phyloP scores from a whole-genome alignment of 2,113 vertebrate species.

The Aspidoscelis tigris region DNA sequence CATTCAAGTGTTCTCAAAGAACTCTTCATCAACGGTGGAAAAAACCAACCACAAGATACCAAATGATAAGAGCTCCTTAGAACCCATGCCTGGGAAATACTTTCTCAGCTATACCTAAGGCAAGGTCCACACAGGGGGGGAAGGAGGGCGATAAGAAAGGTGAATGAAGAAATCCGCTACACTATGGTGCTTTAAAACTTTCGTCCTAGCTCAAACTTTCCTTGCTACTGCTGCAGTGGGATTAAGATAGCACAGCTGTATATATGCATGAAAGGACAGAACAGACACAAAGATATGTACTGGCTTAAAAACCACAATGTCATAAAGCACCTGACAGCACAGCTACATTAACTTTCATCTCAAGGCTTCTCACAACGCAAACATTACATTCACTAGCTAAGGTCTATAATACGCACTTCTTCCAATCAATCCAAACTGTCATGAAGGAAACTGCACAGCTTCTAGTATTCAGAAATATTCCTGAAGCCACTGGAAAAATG shows the following conservation, averaged over 20 bases:
- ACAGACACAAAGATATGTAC: constrained; percentile 52
- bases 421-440: constrained; percentile 53
- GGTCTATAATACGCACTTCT: constrained; percentile 48
- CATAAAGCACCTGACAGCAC: constrained; percentile 68
- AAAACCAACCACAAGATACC: not conserved
- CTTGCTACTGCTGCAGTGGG: constrained; percentile 45
- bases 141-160: not conserved
- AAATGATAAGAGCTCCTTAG: not conserved
- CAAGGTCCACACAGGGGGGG: too few relatives aligned
- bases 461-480: constrained; percentile 80
- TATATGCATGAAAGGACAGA: constrained; percentile 44
- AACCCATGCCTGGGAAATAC: not conserved
- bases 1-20: not conserved
- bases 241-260: constrained; percentile 61
- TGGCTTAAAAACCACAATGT: constrained; percentile 65
- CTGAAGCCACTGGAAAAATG: constrained; percentile 91
- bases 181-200: not conserved
- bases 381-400: constrained; percentile 54
- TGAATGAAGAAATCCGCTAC: too few relatives aligned
- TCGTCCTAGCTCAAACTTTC: not conserved
- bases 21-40: not conserved
- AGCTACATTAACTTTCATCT: constrained; percentile 67
- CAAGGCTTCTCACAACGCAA: constrained; percentile 59
- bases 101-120: not conserved
- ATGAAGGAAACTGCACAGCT: constrained; percentile 49